Conservation (phyloP, 2,113 vertebrate species). For the Solea senegalensis region DNA sequence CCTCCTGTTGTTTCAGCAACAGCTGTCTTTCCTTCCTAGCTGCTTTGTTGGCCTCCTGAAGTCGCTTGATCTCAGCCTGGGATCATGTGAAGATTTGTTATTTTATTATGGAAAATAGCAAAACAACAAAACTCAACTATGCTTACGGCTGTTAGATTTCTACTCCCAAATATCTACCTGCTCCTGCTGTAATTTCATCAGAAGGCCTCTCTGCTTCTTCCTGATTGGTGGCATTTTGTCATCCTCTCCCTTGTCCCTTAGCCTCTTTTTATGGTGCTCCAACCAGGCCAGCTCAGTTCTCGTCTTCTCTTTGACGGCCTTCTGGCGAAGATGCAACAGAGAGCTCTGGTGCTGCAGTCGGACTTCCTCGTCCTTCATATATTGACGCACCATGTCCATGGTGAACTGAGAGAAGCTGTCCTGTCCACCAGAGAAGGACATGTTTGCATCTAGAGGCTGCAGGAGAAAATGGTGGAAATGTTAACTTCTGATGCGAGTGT, state of each 20-base stretch:
- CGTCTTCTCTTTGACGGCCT: conserved; percentile 96
- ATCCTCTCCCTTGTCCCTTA: conserved; percentile 98
- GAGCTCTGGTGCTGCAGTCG: conserved; percentile 94
- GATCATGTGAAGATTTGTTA: background rate
- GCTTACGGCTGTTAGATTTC: background rate
- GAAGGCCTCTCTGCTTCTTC: conserved; percentile 93
- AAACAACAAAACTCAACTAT: background rate
- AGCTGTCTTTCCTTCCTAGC: conserved; percentile 95
- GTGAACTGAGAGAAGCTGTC: conserved; percentile 97
- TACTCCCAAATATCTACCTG: conserved; percentile 89
- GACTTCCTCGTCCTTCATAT: conserved; percentile 97
- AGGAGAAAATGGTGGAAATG: background rate
- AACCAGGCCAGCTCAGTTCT: conserved; percentile 95
- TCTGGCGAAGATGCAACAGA: conserved; percentile 91
- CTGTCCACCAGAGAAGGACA: conserved; percentile 91
- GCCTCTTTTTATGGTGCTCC: conserved; percentile 93
- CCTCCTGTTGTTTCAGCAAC: conserved; percentile 94
- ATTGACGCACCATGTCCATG: conserved; percentile 98
- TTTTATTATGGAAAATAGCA: background rate
- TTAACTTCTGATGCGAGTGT: background rate
- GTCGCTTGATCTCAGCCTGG: conserved; percentile 96
- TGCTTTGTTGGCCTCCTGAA: conserved; percentile 95
- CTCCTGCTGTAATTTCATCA: conserved; percentile 93
- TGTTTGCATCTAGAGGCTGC: conserved; percentile 80
- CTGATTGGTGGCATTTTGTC: conserved; percentile 98